Evolutionary conservation across 2,797 vertebrate genomes (phyloP), one percentile per base, ranked within the genome.

Genomic region (Neosilurus mollespiculum): DNA sequence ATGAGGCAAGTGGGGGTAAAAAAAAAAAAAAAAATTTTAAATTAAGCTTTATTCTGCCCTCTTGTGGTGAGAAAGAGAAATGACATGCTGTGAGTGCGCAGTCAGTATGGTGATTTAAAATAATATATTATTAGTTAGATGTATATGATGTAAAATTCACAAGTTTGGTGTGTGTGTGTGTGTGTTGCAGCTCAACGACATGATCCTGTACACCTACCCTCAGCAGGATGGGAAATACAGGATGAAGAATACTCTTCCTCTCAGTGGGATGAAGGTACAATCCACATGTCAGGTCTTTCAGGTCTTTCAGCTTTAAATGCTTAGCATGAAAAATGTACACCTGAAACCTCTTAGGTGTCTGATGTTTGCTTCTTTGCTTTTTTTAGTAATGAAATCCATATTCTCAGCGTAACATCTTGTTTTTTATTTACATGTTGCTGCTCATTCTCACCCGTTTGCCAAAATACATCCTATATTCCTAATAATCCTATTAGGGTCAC

Each of bases 201-300:
- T 98, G 71, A 96, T 99, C 88, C 94, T 99, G 26, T 99, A 99
- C 88, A 98, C 98, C 0, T 97, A 96, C 88, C 97, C 98, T 76
- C 96, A 98, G 93, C 98, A 98, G 90, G 97, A 98, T 80, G 97
- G 98, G 26, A 99, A 97, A 92, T 99, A 99, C 92, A 94, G 92
- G 85, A 94, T 99, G 43, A 99, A 97, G 91, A 98, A 96, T 87
- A 96, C 96, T 0, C 93, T 99, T 26, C 89, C 94, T 75, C 92
- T 99, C 56, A 95, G 96, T 80, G 94, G 93, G 80, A 97, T 99
- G 96, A 97, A 97, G 96, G 98, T 98, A 93, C 84, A 11, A 24
- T 62, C 37, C 37, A 18, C 22, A 26, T 51, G 49, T 64, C 54
- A 59, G 73, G 26, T 14, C 24, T 61, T 43, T 2, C 24, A 77